These are phyloP conservation scores for Cuculus canorus DNA, from an alignment of 2,797 vertebrate species.

Conservation along the genomic window DNA sequence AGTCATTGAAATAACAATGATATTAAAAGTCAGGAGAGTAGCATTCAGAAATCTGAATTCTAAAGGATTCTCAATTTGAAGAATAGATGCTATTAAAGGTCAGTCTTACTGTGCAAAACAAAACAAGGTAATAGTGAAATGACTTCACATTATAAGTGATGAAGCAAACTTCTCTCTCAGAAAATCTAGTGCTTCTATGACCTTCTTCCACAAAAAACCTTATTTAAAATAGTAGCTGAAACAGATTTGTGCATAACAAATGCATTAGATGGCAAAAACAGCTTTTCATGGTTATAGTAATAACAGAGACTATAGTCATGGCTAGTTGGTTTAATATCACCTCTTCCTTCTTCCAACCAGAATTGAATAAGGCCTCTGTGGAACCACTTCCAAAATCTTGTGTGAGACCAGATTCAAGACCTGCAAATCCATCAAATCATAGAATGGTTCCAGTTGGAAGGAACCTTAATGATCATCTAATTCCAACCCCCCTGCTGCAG, in stretches of 20 bases:
- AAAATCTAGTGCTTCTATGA: background rate
- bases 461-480: too few relatives aligned
- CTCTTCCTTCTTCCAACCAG: background rate
- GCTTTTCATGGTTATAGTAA: background rate
- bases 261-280: background rate
- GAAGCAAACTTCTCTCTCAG: background rate
- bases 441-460: too few relatives aligned
- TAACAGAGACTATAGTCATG: background rate
- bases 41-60: background rate
- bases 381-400: background rate
- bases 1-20: background rate
- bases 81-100: background rate
- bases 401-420: background rate
- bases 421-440: background rate
- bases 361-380: background rate
- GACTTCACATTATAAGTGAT: background rate
- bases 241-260: background rate
- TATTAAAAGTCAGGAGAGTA: background rate
- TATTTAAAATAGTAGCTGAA: background rate
- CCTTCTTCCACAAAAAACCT: accelerated
- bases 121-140: background rate
- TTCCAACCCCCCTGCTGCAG: too few relatives aligned
- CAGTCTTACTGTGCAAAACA: background rate
- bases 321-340: background rate
- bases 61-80: background rate